Conservation (phyloP, 2,113 vertebrate species). For the Thymallus thymallus region DNA sequence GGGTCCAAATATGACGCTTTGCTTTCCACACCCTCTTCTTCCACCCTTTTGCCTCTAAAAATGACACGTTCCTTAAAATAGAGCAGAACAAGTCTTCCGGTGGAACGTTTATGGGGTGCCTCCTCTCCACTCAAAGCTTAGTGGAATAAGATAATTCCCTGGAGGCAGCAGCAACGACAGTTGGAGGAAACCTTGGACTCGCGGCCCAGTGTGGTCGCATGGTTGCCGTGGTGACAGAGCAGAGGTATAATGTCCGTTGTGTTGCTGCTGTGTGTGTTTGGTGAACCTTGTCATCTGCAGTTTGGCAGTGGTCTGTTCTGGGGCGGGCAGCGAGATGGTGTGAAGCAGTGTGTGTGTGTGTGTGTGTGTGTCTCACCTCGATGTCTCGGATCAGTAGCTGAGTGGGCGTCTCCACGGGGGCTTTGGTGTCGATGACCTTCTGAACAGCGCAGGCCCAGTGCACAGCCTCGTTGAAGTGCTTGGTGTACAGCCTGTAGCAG, state of each 20-base stretch:
- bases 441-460: constrained; percentile 91
- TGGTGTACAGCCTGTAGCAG: constrained; percentile 86
- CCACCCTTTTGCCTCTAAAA: constrained; percentile 11
- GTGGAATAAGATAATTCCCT: constrained; percentile 45
- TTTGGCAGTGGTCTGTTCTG: constrained; percentile 9
- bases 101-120: constrained; percentile 3
- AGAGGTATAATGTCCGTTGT: not conserved
- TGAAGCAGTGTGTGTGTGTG: not conserved
- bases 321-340: not conserved
- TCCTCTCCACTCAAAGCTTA: constrained; percentile 14
- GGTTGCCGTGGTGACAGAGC: constrained; percentile 46
- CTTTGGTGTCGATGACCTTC: constrained; percentile 91
- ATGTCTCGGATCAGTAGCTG: constrained; percentile 92
- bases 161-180: constrained; percentile 26
- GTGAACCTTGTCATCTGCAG: constrained; percentile 29
- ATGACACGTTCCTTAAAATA: constrained; percentile 13
- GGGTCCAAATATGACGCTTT: not conserved
- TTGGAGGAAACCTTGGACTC: constrained; percentile 11
- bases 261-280: constrained; percentile 25
- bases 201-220: constrained; percentile 18
- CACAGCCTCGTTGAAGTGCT: constrained; percentile 89
- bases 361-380: constrained; percentile 73
- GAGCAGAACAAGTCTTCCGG: not conserved
- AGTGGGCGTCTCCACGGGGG: constrained; percentile 89
- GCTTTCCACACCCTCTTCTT: not conserved